Evolutionary conservation across 2,113 vertebrate species (phyloP).

Genomic region (Bucco capensis): DNA sequence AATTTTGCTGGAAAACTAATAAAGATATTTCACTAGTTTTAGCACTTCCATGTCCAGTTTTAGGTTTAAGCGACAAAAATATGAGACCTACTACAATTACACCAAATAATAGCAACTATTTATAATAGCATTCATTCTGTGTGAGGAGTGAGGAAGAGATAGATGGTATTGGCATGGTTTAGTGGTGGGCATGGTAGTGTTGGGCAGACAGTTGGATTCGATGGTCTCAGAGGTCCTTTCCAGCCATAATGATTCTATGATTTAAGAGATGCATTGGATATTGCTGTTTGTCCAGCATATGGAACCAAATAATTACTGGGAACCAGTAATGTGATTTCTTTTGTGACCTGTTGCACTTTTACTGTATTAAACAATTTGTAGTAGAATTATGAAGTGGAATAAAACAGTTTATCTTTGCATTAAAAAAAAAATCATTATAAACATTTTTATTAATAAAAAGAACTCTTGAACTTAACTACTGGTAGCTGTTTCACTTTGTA

Average conservation of each 20-base stretch:
- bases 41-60: neutral
- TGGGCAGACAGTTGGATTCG: no score
- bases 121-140: neutral
- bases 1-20: neutral
- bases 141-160: neutral
- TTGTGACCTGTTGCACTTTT: neutral
- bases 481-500: neutral
- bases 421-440: accelerated
- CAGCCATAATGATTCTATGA: no score
- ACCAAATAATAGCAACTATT: neutral
- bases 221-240: no score
- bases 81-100: neutral
- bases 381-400: neutral
- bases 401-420: neutral
- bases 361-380: neutral
- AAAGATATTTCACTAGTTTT: neutral
- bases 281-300: neutral
- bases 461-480: neutral
- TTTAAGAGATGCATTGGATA: neutral
- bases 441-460: neutral
- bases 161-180: neutral
- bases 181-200: no score
- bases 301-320: neutral
- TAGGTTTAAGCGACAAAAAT: neutral
- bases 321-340: neutral